These are phyloP conservation scores for Dolichoris vasculosae DNA, from an alignment of 1,140 invertebrate species.

Conservation along the genomic window DNA sequence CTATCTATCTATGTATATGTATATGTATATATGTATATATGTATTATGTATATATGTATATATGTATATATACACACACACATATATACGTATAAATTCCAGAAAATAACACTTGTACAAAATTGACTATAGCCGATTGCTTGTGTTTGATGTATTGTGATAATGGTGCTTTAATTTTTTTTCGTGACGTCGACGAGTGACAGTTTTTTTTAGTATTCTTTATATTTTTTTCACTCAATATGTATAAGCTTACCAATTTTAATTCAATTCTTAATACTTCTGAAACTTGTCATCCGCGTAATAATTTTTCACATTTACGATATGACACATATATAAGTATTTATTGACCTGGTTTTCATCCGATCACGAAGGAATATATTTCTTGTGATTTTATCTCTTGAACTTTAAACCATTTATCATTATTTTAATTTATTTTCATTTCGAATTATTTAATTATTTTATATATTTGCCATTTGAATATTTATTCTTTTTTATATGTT, in stretches of 20 bases:
- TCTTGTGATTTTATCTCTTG: slow-evolving; percentile 2
- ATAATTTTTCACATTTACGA: slow-evolving; percentile 52
- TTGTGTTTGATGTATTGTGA: slow-evolving; percentile 64
- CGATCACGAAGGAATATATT: not conserved
- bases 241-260: slow-evolving; percentile 19
- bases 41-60: slow-evolving; percentile 49
- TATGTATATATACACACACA: slow-evolving; percentile 57
- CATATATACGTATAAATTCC: too few relatives aligned
- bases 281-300: not conserved
- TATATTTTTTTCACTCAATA: slow-evolving; percentile 24
- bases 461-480: not conserved
- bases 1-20: slow-evolving; percentile 53
- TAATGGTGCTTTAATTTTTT: slow-evolving; percentile 57
- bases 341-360: slow-evolving; percentile 61
- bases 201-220: not conserved
- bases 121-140: slow-evolving; percentile 73
- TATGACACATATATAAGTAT: slow-evolving; percentile 60
- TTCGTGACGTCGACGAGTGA: slow-evolving; percentile 17
- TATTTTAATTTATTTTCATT: not conserved
- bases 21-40: slow-evolving; percentile 54
- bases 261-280: not conserved
- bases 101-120: slow-evolving; percentile 73
- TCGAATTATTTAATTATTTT: too few relatives aligned
- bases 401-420: slow-evolving; percentile 17
- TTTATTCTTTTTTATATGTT: not conserved